A percentile compares a stretch with the other conserved stretches of the same genome.
Conservation (phyloP, 2,113 vertebrate genomes). For the Sterna hirundo region DNA sequence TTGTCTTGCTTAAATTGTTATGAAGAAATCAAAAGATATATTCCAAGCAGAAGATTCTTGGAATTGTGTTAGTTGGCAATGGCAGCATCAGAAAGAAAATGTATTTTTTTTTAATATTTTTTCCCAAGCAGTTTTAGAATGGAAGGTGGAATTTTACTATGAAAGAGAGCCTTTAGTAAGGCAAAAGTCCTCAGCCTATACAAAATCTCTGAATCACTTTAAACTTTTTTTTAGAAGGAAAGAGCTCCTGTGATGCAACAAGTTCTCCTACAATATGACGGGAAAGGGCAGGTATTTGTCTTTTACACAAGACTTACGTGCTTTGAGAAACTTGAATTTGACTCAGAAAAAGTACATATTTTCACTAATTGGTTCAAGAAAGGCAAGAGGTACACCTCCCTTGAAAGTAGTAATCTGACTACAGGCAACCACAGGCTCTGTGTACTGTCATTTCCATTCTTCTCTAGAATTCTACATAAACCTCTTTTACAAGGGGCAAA, state of each 20-base stretch:
- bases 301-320: neutral
- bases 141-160: neutral
- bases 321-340: neutral
- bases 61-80: neutral
- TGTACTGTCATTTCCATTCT: neutral
- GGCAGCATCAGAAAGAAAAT: neutral
- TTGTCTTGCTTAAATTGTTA: neutral
- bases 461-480: neutral
- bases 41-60: neutral
- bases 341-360: neutral
- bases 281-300: neutral
- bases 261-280: neutral
- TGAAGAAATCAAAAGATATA: neutral
- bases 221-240: neutral
- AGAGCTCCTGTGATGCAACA: neutral
- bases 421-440: neutral
- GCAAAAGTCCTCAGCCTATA: neutral
- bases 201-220: neutral
- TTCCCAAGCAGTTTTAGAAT: neutral
- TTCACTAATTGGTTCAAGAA: neutral
- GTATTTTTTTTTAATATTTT: neutral
- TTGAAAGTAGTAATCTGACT: neutral
- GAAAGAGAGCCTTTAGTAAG: neutral
- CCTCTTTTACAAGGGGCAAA: neutral
- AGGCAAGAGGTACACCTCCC: neutral